Base-by-base conservation (phyloP, 2,113 vertebrate genomes). In the Empidonax traillii region DNA sequence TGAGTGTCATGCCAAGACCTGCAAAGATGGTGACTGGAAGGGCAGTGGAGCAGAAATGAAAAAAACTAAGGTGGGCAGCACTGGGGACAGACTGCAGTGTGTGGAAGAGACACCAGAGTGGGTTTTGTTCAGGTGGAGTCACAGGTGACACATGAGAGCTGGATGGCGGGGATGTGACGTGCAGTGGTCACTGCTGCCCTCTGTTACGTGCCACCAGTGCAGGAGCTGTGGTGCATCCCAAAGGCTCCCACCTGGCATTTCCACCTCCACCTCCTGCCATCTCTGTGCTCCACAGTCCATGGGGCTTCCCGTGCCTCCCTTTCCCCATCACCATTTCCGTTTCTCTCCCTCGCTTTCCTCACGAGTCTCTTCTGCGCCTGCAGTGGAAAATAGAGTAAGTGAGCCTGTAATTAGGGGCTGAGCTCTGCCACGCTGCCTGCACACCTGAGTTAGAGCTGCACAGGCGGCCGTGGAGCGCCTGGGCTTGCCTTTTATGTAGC, bases 341-440 rank as follows among this genome's bases (percentile, higher is more conserved):
- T 83, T 46, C 56, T 87, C 69, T 82, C 56, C 66, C 10, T 67
- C 0, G 1, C 61, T 71, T 87, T 35, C 56, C 85, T 79, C 73
- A 37, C 0, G 0, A 75, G 78, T 59, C 93, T 75, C 74, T 91
- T 75, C 51, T 62, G 81, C 0, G 1, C 69, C 87, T 85, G 0
- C 30, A 41, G 56, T 58, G 85, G 91, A 73, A 96, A 95, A 85
- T 5, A 95, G n/a, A 91, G 84, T 68, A 85, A 93, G 74, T 25
- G 91, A 96, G 74, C 81, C 93, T 73, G 74, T 94, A 93, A 97
- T 96, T 96, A 96, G 87, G 67, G 68, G 91, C 95, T 94, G 93
- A 49, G 92, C 90, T 46, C 62, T 33, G 67, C 90, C 8, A 8
- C 49, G 19, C 79, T 47, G 47, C 28, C 5, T 65, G 89, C 90